Percentiles rank a stretch among this genome's conserved stretches.
phyloP scores from a whole-genome alignment of 2,888 invertebrate genomes.

The Himalopsyche anomala region DNA sequence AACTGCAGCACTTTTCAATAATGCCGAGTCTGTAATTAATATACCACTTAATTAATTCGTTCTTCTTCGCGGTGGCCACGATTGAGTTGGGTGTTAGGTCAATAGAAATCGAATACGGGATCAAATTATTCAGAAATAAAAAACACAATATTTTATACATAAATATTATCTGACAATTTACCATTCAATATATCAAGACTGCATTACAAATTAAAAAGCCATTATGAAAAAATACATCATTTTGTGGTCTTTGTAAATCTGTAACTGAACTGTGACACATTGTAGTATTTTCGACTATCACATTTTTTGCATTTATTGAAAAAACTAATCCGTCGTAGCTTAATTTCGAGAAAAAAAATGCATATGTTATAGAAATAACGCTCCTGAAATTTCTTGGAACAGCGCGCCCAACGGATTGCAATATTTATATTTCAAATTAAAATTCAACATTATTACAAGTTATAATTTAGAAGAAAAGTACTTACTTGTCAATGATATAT shows the following conservation, averaged over 20 bases:
- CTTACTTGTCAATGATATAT: slow-evolving; percentile 83
- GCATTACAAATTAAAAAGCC: too few species aligned
- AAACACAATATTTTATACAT: too few species aligned
- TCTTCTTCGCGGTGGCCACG: too few species aligned
- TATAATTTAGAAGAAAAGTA: slow-evolving; percentile 66
- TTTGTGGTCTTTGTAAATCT: too few species aligned
- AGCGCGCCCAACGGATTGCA: neutral
- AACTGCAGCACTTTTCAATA: slow-evolving; percentile 86
- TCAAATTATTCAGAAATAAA: too few species aligned
- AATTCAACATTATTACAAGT: neutral
- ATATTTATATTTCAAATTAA: neutral
- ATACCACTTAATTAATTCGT: too few species aligned
- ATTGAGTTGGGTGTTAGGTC: too few species aligned
- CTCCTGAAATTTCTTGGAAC: slow-evolving; percentile 40
- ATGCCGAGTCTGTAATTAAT: slow-evolving; percentile 80
- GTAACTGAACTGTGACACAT: too few species aligned
- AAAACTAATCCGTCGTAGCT: neutral
- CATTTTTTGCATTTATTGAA: neutral
- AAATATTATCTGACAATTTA: too few species aligned
- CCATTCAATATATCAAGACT: too few species aligned
- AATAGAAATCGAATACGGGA: too few species aligned
- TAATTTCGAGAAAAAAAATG: neutral
- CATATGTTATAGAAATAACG: neutral
- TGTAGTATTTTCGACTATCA: neutral
- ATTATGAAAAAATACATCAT: too few species aligned